Percentiles rank a stretch among this genome's conserved stretches.
Evolutionary conservation across 2,113 vertebrate genomes (phyloP).

Genomic region (Turnix velox): DNA sequence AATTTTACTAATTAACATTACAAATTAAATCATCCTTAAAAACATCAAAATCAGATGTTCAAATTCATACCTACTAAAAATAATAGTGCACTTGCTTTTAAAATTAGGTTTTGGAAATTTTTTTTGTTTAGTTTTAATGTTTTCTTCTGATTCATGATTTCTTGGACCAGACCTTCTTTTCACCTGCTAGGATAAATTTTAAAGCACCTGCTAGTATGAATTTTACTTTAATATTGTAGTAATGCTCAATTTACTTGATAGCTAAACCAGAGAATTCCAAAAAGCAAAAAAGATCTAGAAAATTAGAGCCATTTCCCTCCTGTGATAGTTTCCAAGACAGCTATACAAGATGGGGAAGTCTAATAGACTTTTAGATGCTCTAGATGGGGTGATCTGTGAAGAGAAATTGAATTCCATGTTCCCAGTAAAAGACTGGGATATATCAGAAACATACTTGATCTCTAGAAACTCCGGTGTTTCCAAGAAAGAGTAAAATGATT

Average conservation of each 20-base stretch:
- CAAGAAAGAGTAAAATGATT: background rate
- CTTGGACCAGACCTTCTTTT: background rate
- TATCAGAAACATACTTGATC: background rate
- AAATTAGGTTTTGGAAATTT: too few species aligned
- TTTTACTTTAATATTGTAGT: background rate
- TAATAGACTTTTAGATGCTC: background rate
- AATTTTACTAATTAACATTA: background rate
- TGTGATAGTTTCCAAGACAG: constrained; percentile 55
- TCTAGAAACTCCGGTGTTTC: background rate
- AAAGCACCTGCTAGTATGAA: background rate
- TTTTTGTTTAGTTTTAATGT: too few species aligned
- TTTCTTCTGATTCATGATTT: background rate
- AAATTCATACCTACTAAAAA: background rate
- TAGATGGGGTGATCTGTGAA: background rate
- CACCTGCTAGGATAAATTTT: background rate
- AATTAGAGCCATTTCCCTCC: background rate
- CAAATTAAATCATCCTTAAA: background rate
- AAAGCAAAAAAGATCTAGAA: background rate
- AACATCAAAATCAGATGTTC: background rate
- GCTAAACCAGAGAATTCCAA: background rate
- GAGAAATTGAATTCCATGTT: constrained; percentile 9
- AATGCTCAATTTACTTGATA: background rate
- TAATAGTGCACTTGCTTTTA: background rate
- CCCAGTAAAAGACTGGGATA: background rate
- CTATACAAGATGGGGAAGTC: background rate